Base-by-base conservation (phyloP, 2,113 vertebrate species). In the Leptodactylus fuscus region DNA sequence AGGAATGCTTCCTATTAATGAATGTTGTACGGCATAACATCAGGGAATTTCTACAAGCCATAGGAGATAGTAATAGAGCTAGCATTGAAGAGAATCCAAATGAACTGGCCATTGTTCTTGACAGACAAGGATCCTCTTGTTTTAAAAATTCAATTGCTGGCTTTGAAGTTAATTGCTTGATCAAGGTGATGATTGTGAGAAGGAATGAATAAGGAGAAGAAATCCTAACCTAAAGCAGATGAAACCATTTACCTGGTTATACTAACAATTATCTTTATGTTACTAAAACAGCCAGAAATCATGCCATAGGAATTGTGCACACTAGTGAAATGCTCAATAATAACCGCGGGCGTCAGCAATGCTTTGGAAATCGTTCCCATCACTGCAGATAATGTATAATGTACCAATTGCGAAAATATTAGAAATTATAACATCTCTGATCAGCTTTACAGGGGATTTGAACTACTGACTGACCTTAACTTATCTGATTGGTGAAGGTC, bases 141-240 rank as follows among this genome's bases (percentile, higher is more conserved):
- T 34, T 67, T 67, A 34, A 34, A 20, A 5, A 32, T 34, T 18
- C 29, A 32, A 8, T 16, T 16, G 29, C 62, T 8, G 29, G 5
- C 62, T 67, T 67, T 36, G 62, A 67, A 67, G 62, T 67, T 67
- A 67, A 67, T 67, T 67, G 62, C 32, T 67, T 67, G 62, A 67
- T 67, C 29, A 67, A 67, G 62, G 62, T 67, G 32, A 67, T 67
- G 62, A 67, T 20, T 34, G 32, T 13, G 29, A 67, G 9, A 67
- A 36, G 5, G 34, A 67, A 20, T 67, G 7, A 36, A 67, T 6
- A 4, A 27, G n/a, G 1, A 27, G 3, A 62, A 29, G 3, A n/a
- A 58, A 65, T 8, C 8, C 29, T 62, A 62, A 32, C 27, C 13
- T 36, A 11, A 67, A 34, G 62, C 32, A 18, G 16, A 67, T 34